phyloP scores from a whole-genome alignment of 2,888 invertebrate species.

The Dendrolimus pini region DNA sequence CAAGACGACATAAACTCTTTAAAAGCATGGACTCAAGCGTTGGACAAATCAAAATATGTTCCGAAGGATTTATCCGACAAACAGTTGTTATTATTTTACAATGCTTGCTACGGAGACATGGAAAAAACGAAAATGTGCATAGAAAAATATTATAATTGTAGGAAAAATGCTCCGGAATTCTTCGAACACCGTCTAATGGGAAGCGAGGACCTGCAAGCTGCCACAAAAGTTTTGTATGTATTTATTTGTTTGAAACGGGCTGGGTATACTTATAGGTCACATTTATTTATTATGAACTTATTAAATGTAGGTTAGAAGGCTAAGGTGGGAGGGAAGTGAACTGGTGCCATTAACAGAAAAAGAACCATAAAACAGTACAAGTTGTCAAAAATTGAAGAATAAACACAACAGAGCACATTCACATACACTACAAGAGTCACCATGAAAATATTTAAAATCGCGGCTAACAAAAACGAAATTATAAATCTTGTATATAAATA shows the following conservation, averaged over 20 bases:
- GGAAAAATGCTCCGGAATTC: conserved; percentile 78
- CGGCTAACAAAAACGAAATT: too few relatives aligned
- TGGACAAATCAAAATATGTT: conserved; percentile 66
- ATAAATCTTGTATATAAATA: too few relatives aligned
- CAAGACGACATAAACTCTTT: conserved; percentile 63
- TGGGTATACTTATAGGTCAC: too few relatives aligned
- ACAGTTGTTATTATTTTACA: conserved; percentile 79
- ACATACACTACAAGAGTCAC: too few relatives aligned
- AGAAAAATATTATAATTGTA: conserved; percentile 76
- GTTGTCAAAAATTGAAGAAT: too few relatives aligned
- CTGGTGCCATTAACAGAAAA: too few relatives aligned
- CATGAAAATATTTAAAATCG: too few relatives aligned
- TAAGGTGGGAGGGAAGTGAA: too few relatives aligned
- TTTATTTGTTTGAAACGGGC: neutral
- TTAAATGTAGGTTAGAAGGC: too few relatives aligned
- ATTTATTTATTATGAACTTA: too few relatives aligned
- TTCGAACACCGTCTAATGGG: conserved; percentile 76
- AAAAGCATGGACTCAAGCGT: conserved; percentile 59
- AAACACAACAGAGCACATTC: too few relatives aligned
- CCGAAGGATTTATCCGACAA: conserved; percentile 74
- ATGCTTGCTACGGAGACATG: conserved; percentile 79
- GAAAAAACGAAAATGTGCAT: conserved; percentile 79
- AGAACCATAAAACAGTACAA: too few relatives aligned
- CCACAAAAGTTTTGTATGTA: conserved; percentile 75
- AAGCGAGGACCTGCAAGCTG: conserved; percentile 60